Evolutionary conservation across 2,113 vertebrate species (phyloP).

Genomic region (Nanorana parkeri): DNA sequence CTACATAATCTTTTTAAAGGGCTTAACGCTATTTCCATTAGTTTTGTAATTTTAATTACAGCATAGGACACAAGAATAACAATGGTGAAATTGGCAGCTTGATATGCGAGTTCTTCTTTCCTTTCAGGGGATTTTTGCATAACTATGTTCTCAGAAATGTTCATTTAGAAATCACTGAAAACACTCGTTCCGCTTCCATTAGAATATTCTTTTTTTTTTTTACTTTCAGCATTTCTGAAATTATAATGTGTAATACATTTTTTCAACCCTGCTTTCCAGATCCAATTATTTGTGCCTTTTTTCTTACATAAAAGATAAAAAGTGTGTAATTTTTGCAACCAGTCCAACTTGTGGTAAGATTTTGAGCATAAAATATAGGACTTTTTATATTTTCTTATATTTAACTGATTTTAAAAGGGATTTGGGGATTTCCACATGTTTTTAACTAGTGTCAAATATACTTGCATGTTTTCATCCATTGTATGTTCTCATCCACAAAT

Average conservation of each 20-base stretch:
- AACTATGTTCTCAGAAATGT: not conserved
- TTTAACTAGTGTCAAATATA: no score
- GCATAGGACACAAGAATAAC: not conserved
- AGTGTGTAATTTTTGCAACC: no score
- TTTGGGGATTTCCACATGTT: no score
- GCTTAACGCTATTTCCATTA: constrained; percentile 26
- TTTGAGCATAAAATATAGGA: no score
- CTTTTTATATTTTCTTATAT: no score
- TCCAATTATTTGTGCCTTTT: no score
- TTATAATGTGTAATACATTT: not conserved
- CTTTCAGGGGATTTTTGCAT: constrained; percentile 8
- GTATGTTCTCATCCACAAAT: no score
- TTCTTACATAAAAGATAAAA: no score
- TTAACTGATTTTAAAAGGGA: no score
- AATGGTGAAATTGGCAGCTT: not conserved
- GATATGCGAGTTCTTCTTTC: not conserved
- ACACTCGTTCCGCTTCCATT: not conserved
- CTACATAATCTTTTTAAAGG: not conserved
- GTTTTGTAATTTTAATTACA: constrained; percentile 41
- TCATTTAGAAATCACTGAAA: constrained; percentile 1
- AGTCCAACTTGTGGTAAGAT: no score
- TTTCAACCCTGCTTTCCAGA: not conserved
- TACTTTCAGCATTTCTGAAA: not conserved
- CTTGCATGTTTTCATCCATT: no score
- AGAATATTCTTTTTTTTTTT: not conserved